Evolutionary conservation across 2,888 invertebrate genomes (phyloP), one percentile per base, ranked within the genome.

Genomic region (Silvanus unidentatus): DNA sequence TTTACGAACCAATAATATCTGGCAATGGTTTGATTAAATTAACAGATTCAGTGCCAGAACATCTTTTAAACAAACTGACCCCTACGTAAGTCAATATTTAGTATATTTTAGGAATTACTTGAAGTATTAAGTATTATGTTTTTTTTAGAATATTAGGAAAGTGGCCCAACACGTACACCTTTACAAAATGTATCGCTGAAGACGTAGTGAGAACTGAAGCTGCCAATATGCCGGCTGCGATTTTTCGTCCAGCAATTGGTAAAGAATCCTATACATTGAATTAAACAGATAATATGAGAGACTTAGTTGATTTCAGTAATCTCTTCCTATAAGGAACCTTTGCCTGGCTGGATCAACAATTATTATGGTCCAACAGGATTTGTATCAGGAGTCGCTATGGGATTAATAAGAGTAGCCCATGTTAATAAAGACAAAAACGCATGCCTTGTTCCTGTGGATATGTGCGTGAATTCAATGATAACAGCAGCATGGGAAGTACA

Each of bases 101-200:
- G n/a, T n/a, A n/a, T n/a, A n/a, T n/a, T n/a, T n/a, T n/a, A n/a
- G n/a, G n/a, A n/a, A n/a, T n/a, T n/a, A n/a, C n/a, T n/a, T n/a
- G n/a, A n/a, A n/a, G n/a, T n/a, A n/a, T n/a, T n/a, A n/a, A n/a
- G n/a, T n/a, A n/a, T n/a, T n/a, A n/a, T 22, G n/a, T n/a, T 14
- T 11, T 6, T 71, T 70, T 2, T 64, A 85, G 85, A 27, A 63
- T 86, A n/a, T 62, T 87, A 30, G 82, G 80, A 11, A 74, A 77
- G 29, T 85, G 86, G 65, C 95, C 94, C 0, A 95, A 96, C 64
- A 93, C 93, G 0, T 96, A 95, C 65, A 86, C 92, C 1, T 88
- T 84, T 65, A 94, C 95, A 0, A 96, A 96, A 73, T 90, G 91
- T 1, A 73, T 94, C 6, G 91, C 91, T 0, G 95, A 95, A 65